Conservation (phyloP, 2,888 invertebrate species). For the Tinea pellionella region DNA sequence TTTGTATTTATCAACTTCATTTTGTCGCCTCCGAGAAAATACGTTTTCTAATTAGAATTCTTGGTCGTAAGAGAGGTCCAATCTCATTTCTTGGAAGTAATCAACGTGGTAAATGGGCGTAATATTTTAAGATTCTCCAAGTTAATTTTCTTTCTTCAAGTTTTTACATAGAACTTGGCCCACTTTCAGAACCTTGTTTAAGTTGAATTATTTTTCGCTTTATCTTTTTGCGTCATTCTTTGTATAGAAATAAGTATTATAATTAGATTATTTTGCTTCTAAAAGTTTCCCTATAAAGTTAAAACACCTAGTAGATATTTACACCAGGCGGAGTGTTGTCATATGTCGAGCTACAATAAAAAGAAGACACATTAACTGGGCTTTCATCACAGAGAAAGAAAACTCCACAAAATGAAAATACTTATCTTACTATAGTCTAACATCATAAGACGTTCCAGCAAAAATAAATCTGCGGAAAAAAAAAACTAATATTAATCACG, state of each 20-base stretch:
- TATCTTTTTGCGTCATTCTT: neutral
- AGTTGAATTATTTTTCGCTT: constrained; percentile 7
- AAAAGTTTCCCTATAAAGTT: neutral
- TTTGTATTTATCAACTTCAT: constrained; percentile 49
- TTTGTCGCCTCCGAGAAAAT: constrained; percentile 35
- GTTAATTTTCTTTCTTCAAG: constrained; percentile 12
- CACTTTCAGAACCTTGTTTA: constrained; percentile 2
- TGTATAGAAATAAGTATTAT: neutral
- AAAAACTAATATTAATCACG: constrained; percentile 8
- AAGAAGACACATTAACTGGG: too few species aligned
- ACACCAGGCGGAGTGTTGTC: too few species aligned
- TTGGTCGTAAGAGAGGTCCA: constrained; percentile 19
- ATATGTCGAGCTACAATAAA: too few species aligned
- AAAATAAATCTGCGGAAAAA: neutral
- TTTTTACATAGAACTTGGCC: constrained; percentile 12
- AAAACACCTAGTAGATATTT: too few species aligned
- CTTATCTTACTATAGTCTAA: too few species aligned
- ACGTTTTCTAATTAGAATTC: constrained; percentile 26
- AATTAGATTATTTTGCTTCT: neutral
- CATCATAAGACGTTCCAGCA: neutral
- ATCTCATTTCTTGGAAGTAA: constrained; percentile 41
- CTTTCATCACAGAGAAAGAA: too few species aligned
- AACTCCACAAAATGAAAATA: too few species aligned
- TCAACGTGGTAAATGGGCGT: constrained; percentile 40
- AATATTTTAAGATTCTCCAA: constrained; percentile 16